Evolutionary conservation across 2,797 vertebrate species (phyloP).

Genomic region (Urophycis tenuis): DNA sequence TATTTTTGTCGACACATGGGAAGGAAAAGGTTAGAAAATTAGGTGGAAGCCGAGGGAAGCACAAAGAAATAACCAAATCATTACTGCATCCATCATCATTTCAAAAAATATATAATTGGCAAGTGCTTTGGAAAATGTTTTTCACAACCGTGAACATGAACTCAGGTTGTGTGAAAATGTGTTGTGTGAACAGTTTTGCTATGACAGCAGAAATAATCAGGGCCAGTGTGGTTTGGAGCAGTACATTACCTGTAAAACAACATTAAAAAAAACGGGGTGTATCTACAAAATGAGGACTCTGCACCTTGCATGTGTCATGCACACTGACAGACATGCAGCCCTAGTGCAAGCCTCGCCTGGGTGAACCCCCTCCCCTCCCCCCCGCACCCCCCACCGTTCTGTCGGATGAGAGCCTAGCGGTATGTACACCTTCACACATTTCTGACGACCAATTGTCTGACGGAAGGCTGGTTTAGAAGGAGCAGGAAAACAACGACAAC

Average conservation of each 20-base stretch:
- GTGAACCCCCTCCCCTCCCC: conserved; percentile 23
- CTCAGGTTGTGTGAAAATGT: conserved; percentile 33
- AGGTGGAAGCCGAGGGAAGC: conserved; percentile 46
- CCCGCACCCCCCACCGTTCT: conserved; percentile 28
- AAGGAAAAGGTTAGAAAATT: conserved; percentile 42
- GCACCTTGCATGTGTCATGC: conserved; percentile 63
- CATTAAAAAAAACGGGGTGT: conserved; percentile 20
- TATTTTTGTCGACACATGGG: conserved; percentile 8
- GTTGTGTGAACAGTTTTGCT: conserved; percentile 43
- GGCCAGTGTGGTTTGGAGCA: conserved; percentile 45
- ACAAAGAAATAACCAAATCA: conserved; percentile 22
- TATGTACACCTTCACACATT: conserved; percentile 62
- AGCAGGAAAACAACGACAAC: conserved; percentile 47
- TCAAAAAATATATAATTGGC: conserved; percentile 37
- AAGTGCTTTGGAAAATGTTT: conserved; percentile 59
- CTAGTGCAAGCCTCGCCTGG: conserved; percentile 63
- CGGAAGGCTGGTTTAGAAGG: conserved; percentile 43
- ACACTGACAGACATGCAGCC: conserved; percentile 67
- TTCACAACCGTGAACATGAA: conserved; percentile 42
- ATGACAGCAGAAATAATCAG: conserved; percentile 48
- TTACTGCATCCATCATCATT: conserved; percentile 46
- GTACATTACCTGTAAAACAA: conserved; percentile 47
- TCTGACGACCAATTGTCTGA: conserved; percentile 46
- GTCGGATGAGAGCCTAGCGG: conserved; percentile 41
- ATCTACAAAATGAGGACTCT: conserved; percentile 61